These are phyloP conservation scores for Trissolcus basalis DNA, from an alignment of 1,140 invertebrate species.

Conservation along the genomic window DNA sequence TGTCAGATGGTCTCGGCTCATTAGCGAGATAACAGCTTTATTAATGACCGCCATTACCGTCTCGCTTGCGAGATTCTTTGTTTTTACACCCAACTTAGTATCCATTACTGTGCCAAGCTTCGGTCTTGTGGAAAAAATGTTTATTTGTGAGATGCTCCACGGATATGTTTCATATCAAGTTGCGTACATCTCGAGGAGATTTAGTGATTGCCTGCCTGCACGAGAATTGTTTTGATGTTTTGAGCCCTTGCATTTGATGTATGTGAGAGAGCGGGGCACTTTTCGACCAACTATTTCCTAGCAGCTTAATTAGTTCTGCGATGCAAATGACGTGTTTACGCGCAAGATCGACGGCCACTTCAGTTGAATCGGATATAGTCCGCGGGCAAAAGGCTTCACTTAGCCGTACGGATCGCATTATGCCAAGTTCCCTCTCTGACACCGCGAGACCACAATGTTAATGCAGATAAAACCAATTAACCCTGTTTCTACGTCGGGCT, in stretches of 20 bases:
- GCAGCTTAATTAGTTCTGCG: slow-evolving; percentile 46
- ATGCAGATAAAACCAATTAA: slow-evolving; percentile 49
- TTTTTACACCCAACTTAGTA: slow-evolving; percentile 19
- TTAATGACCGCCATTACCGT: slow-evolving; percentile 65
- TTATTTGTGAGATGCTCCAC: slow-evolving; percentile 1
- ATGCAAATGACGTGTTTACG: slow-evolving; percentile 52
- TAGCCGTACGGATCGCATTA: slow-evolving; percentile 7
- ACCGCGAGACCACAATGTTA: slow-evolving; percentile 21
- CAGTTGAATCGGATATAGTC: slow-evolving; percentile 18
- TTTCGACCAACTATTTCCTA: slow-evolving; percentile 1
- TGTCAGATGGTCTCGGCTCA: slow-evolving; percentile 68
- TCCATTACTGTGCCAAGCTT: slow-evolving; percentile 16
- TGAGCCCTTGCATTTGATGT: neutral
- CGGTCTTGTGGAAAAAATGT: neutral
- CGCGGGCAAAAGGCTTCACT: slow-evolving; percentile 31
- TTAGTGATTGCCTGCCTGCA: too few relatives aligned
- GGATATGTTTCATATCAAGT: neutral
- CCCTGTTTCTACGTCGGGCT: slow-evolving; percentile 11
- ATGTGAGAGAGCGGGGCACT: too few relatives aligned
- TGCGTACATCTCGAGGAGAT: neutral
- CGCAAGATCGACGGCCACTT: slow-evolving; percentile 28
- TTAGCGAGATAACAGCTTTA: slow-evolving; percentile 67
- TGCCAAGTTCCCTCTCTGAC: slow-evolving; percentile 19
- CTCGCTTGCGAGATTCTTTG: slow-evolving; percentile 36
- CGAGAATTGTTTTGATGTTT: neutral